Base-by-base conservation (phyloP, 2,113 vertebrate species). In the Campylorhamphus procurvoides region DNA sequence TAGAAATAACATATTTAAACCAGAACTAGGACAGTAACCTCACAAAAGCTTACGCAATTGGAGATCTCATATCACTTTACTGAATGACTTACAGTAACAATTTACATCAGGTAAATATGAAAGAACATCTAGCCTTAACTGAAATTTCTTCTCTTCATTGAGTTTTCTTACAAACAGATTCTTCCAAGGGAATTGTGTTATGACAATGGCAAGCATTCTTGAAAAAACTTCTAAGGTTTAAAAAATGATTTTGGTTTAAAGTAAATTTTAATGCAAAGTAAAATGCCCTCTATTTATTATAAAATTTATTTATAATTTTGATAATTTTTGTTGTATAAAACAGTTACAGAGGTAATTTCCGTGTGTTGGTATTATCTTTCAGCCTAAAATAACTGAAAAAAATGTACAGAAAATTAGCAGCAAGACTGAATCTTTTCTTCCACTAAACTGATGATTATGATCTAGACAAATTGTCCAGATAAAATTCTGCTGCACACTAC, bases 401-500 rank as follows among this genome's bases (percentile, higher is more conserved):
- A 2, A 69, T 20, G 1, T 27, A 12, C 6, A 71, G 22, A 86
- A 60, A 28, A 64, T 44, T 13, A 28, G 14, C 7, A 6, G 6
- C 7, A 69, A 60, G 16, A 50, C 5, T 50, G 47, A 82, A 15
- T 44, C 11, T 56, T 55, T 84, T 80, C 16, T 71, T 76, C 28
- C 22, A 37, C 16, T 50, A 52, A 56, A 60, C 7, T 40, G 18
- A 44, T 59, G 7, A 35, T 39, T 64, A 53, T 44, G 3, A n/a
- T 31, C 59, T 55, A 50, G 22, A 50, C 3, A 9, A 39, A 22
- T 24, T 16, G 16, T 69, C 82, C 40, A 29, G 6, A 60, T 49
- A 74, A 79, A 74, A 35, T 40, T 0, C 44, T 35, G 23, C 2
- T 35, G 20, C 2, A 31, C 3, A 19, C 1, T 60, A 12, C 18